A percentile compares a stretch with the other conserved stretches of the same genome.
phyloP scores from a whole-genome alignment of 1,140 invertebrate genomes.

The Anadara kagoshimensis region DNA sequence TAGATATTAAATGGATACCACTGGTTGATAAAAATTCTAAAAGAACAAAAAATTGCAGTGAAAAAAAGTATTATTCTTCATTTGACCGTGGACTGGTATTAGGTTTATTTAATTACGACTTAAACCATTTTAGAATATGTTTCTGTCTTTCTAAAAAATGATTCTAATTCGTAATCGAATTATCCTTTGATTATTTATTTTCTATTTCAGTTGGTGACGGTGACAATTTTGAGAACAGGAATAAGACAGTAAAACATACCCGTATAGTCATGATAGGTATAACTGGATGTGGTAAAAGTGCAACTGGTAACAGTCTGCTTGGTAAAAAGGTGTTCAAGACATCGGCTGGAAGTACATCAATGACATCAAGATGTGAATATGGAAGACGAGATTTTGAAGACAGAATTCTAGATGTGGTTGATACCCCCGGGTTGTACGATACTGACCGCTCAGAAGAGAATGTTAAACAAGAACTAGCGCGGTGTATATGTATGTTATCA shows the following conservation, averaged over 20 bases:
- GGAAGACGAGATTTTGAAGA: not conserved
- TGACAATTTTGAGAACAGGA: no score
- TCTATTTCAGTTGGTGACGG: no score
- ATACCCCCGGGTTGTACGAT: slow-evolving; percentile 39
- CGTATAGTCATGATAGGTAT: slow-evolving; percentile 27
- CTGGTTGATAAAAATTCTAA: no score
- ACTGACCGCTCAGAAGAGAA: slow-evolving; percentile 17
- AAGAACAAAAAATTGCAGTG: no score
- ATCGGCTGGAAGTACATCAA: not conserved
- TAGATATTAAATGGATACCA: no score
- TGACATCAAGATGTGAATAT: slow-evolving; percentile 21
- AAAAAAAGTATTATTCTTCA: no score
- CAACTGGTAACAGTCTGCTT: slow-evolving; percentile 26
- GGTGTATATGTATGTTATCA: slow-evolving; percentile 27
- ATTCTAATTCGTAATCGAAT: no score
- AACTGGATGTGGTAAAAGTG: slow-evolving; percentile 32
- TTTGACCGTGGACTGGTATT: no score
- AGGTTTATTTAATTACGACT: no score
- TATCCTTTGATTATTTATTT: no score
- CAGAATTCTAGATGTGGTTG: slow-evolving; percentile 11
- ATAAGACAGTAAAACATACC: not conserved
- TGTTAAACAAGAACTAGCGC: slow-evolving; percentile 25
- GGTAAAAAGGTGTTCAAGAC: slow-evolving; percentile 6
- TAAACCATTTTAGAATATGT: no score
- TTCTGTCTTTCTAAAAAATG: no score